These are phyloP conservation scores for Drosophila kanekoi DNA, from an alignment of 2,888 invertebrate genomes.

Conservation along the genomic window DNA sequence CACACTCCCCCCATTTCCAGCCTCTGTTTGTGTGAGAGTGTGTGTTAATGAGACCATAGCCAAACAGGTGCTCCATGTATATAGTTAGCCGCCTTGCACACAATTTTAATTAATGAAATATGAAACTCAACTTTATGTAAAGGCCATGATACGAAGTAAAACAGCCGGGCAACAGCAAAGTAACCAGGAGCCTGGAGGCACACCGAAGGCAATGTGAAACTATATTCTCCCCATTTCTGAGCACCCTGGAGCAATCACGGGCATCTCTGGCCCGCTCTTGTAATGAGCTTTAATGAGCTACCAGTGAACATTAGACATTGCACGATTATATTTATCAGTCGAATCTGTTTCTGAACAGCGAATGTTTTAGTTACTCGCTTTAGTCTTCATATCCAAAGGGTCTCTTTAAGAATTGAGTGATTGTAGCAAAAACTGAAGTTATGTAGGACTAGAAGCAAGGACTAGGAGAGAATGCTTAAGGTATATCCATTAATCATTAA, in stretches of 20 bases:
- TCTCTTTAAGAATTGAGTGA: constrained; percentile 5
- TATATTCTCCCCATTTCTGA: constrained; percentile 16
- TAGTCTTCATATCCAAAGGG: background rate
- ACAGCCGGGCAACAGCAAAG: constrained; percentile 9
- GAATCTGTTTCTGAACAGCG: constrained; percentile 20
- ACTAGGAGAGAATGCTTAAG: too few species aligned
- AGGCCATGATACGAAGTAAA: constrained; percentile 47
- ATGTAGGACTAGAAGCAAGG: too few species aligned
- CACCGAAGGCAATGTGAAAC: constrained; percentile 34
- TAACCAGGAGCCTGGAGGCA: constrained; percentile 7
- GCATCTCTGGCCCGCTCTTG: constrained; percentile 10
- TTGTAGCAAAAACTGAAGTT: too few species aligned
- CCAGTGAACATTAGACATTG: constrained; percentile 35
- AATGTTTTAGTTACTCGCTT: constrained; percentile 1
- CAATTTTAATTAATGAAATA: constrained; percentile 80
- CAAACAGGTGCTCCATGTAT: constrained; percentile 66
- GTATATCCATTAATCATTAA: too few species aligned
- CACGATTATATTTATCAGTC: constrained; percentile 21
- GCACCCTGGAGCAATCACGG: constrained; percentile 2
- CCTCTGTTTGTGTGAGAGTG: background rate
- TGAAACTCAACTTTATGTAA: constrained; percentile 64
- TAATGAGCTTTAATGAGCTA: constrained; percentile 58
- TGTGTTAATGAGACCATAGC: constrained; percentile 65
- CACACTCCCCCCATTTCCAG: background rate
- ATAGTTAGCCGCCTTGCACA: constrained; percentile 56